Percentiles rank a stretch among this genome's conserved stretches.
phyloP scores from a whole-genome alignment of 2,113 vertebrate species.

The Plecotus auritus region DNA sequence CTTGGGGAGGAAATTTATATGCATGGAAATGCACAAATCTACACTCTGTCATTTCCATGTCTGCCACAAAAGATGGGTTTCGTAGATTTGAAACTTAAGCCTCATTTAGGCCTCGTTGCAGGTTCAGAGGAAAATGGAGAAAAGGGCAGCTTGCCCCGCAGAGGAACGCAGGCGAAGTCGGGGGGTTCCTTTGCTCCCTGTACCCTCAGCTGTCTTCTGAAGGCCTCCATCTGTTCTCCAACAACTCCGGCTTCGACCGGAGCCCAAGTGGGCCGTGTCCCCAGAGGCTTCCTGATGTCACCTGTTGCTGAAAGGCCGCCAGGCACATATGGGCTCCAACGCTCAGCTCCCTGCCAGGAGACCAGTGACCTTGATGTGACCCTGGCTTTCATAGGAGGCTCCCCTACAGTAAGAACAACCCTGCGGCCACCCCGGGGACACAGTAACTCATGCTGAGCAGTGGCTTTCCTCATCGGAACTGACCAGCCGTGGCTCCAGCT shows the following conservation, averaged over 20 bases:
- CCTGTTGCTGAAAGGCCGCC: fast-evolving
- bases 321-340: fast-evolving
- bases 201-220: background rate
- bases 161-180: fast-evolving
- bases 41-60: background rate
- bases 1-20: fast-evolving
- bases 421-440: background rate
- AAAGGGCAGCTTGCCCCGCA: background rate
- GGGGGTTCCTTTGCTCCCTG: background rate
- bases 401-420: background rate
- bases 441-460: background rate
- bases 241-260: fast-evolving
- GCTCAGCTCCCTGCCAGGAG: fast-evolving
- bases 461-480: fast-evolving
- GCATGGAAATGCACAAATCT: background rate
- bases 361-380: background rate
- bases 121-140: background rate
- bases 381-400: background rate
- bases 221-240: background rate
- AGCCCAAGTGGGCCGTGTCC: background rate
- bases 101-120: background rate
- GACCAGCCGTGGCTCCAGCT: background rate
- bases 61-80: background rate
- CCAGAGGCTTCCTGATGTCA: background rate
- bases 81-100: background rate